A percentile compares a stretch with the other conserved stretches of the same genome.
phyloP scores from a whole-genome alignment of 2,113 vertebrate species.

The Gasterosteus aculeatus region DNA sequence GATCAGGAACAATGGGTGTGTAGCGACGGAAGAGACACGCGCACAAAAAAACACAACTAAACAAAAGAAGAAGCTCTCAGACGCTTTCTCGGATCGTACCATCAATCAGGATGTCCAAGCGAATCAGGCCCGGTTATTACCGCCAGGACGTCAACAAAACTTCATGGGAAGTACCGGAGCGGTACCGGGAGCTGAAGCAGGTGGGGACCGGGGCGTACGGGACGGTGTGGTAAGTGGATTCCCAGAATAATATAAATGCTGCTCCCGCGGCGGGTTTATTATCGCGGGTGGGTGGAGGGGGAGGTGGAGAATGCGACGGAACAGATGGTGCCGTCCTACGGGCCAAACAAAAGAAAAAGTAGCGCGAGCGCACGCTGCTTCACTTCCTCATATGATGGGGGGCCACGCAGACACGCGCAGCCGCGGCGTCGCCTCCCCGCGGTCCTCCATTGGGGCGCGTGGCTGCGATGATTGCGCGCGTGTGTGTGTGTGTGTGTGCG shows the following conservation, averaged over 20 bases:
- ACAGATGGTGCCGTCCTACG: slow-evolving; percentile 49
- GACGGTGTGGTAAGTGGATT: slow-evolving; percentile 91
- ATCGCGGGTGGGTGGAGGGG: slow-evolving; percentile 5
- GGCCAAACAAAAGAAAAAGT: slow-evolving; percentile 59
- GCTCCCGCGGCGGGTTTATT: too few species aligned
- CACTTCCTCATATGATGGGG: slow-evolving; percentile 71
- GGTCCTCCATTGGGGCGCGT: neutral
- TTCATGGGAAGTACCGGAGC: slow-evolving; percentile 89
- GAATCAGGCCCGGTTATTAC: slow-evolving; percentile 84
- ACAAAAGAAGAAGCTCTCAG: neutral
- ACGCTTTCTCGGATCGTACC: neutral
- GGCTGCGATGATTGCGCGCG: too few species aligned
- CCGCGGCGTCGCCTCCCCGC: neutral
- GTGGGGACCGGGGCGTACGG: slow-evolving; percentile 95
- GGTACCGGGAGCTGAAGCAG: slow-evolving; percentile 89
- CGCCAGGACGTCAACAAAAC: slow-evolving; percentile 93
- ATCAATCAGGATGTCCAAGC: slow-evolving; percentile 66
- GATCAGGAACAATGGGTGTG: slow-evolving; percentile 66
- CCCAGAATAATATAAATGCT: neutral
- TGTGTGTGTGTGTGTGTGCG: too few species aligned
- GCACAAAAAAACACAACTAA: neutral
- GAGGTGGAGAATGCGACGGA: slow-evolving; percentile 31
- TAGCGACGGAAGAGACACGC: slow-evolving; percentile 43
- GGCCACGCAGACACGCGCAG: slow-evolving; percentile 1
- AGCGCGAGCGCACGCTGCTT: slow-evolving; percentile 40